These are phyloP conservation scores for Oncorhynchus mykiss DNA, from an alignment of 2,113 vertebrate genomes.

Conservation along the genomic window DNA sequence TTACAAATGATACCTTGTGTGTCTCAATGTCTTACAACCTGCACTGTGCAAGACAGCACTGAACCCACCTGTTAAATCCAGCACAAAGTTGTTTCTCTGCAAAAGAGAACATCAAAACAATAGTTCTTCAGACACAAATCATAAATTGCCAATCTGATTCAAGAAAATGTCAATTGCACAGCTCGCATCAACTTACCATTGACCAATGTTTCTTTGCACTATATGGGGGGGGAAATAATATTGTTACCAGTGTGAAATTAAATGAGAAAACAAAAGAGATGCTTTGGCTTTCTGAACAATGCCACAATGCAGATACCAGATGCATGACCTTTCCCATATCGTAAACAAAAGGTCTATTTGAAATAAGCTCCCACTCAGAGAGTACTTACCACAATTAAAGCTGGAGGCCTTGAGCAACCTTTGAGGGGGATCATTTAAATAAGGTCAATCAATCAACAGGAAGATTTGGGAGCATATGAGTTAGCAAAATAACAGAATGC, in stretches of 20 bases:
- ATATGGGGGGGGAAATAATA: background rate
- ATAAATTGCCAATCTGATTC: background rate
- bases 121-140: background rate
- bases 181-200: background rate
- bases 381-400: no score
- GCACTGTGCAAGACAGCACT: background rate
- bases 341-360: no score
- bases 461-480: no score
- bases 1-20: background rate
- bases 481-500: no score
- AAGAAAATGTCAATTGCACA: background rate
- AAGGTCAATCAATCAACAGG: no score
- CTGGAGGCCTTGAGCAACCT: no score
- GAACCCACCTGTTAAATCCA: conserved; percentile 29
- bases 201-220: conserved; percentile 1
- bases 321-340: background rate
- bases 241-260: background rate
- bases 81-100: conserved; percentile 31
- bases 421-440: no score
- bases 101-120: background rate
- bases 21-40: background rate
- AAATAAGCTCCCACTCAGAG: no score
- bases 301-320: background rate
- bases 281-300: background rate
- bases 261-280: background rate